Percentiles rank a stretch among this genome's conserved stretches.
Conservation (phyloP, 1,140 invertebrate genomes). For the Dryas iulia region DNA sequence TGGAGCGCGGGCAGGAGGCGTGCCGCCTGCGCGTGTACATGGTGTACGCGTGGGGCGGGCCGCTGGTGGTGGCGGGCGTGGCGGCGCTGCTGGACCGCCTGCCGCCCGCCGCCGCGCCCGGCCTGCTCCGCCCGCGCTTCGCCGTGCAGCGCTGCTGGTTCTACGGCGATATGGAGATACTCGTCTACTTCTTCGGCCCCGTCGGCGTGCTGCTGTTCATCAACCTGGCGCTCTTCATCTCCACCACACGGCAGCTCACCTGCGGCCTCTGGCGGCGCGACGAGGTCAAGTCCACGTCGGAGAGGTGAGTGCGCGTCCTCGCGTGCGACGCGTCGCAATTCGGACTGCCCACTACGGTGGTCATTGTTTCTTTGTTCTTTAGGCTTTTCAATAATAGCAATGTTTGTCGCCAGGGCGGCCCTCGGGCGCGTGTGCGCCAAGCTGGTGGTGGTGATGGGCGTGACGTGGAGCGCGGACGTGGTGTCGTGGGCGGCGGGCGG, state of each 20-base stretch:
- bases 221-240: slow-evolving; percentile 89
- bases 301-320: slow-evolving; percentile 83
- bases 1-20: slow-evolving; percentile 90
- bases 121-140: slow-evolving; percentile 86
- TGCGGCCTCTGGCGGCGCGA: slow-evolving; percentile 93
- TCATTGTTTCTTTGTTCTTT: not conserved
- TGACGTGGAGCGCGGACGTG: slow-evolving; percentile 92
- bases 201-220: slow-evolving; percentile 87
- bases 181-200: slow-evolving; percentile 91
- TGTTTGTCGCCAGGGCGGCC: slow-evolving; percentile 87
- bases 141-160: slow-evolving; percentile 90
- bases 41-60: slow-evolving; percentile 90
- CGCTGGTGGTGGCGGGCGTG: slow-evolving; percentile 86
- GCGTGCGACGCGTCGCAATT: too few relatives aligned
- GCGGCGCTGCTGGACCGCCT: slow-evolving; percentile 86
- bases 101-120: slow-evolving; percentile 79
- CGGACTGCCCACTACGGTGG: not conserved
- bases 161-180: slow-evolving; percentile 88
- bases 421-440: slow-evolving; percentile 90
- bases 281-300: slow-evolving; percentile 91
- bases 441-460: slow-evolving; percentile 91
- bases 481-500: slow-evolving; percentile 87
- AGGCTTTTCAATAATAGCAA: too few relatives aligned
- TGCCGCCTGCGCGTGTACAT: slow-evolving; percentile 88
- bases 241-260: slow-evolving; percentile 90